phyloP scores from a whole-genome alignment of 2,797 vertebrate genomes.

The Rhinella marina region DNA sequence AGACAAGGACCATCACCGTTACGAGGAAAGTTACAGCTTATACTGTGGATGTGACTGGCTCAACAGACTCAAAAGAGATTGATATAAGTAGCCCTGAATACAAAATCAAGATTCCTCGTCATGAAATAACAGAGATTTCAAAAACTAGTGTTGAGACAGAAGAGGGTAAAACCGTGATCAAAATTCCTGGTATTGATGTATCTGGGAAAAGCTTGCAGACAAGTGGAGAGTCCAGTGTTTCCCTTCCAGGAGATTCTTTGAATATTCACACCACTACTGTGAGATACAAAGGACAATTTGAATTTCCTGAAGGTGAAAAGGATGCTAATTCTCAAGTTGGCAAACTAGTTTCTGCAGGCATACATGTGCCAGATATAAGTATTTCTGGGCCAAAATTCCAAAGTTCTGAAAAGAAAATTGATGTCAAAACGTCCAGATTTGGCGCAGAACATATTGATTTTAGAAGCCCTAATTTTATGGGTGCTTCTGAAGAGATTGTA shows the following conservation, averaged over 20 bases:
- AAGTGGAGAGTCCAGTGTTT: slow-evolving; percentile 37
- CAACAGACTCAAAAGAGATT: slow-evolving; percentile 71
- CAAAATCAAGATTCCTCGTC: slow-evolving; percentile 74
- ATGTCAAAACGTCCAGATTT: slow-evolving; percentile 55
- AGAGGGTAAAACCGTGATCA: slow-evolving; percentile 69
- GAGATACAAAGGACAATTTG: slow-evolving; percentile 31
- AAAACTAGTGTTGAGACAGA: slow-evolving; percentile 67
- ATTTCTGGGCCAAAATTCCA: slow-evolving; percentile 54
- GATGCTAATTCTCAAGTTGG: neutral
- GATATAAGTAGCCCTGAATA: slow-evolving; percentile 84
- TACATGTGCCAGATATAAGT: slow-evolving; percentile 42
- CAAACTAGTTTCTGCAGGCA: slow-evolving; percentile 20
- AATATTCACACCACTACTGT: slow-evolving; percentile 33
- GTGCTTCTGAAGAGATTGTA: slow-evolving; percentile 6
- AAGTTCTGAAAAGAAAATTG: slow-evolving; percentile 49
- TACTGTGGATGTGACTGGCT: slow-evolving; percentile 86
- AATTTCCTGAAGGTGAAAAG: slow-evolving; percentile 28
- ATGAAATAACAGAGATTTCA: slow-evolving; percentile 75
- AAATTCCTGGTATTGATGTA: slow-evolving; percentile 68
- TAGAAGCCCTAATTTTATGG: slow-evolving; percentile 24
- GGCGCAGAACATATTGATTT: slow-evolving; percentile 23
- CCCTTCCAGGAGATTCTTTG: slow-evolving; percentile 30
- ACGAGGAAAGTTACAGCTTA: slow-evolving; percentile 92
- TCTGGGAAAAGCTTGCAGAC: slow-evolving; percentile 45
- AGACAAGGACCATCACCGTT: slow-evolving; percentile 93